These are phyloP conservation scores for Rapana venosa DNA, from an alignment of 2,888 invertebrate species.

Conservation along the genomic window DNA sequence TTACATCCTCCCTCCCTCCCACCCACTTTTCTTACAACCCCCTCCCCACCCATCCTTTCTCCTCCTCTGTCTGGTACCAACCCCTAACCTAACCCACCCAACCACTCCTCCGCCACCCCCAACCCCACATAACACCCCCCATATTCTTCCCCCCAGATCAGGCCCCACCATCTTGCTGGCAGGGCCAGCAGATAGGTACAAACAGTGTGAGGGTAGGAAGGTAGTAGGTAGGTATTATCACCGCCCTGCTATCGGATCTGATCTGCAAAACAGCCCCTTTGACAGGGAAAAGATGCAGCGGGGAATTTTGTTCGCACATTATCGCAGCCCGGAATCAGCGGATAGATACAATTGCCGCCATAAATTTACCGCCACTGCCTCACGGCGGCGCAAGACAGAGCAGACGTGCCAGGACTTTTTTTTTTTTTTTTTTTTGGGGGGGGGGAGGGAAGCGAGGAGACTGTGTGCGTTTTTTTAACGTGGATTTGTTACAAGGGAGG, in stretches of 20 bases:
- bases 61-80: background rate
- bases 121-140: no score
- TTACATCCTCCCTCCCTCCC: background rate
- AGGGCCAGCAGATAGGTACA: background rate
- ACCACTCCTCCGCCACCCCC: no score
- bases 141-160: background rate
- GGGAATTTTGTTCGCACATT: constrained; percentile 43
- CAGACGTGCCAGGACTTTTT: background rate
- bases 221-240: no score
- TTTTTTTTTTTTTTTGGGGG: no score
- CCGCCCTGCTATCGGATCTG: constrained; percentile 26
- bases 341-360: constrained; percentile 42
- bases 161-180: constrained; percentile 15
- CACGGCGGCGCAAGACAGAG: background rate
- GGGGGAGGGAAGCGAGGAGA: background rate
- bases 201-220: no score
- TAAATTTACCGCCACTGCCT: constrained; percentile 20
- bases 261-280: constrained; percentile 39
- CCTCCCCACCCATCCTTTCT: background rate
- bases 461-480: no score
- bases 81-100: no score
- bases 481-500: background rate
- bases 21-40: no score
- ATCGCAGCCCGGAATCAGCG: constrained; percentile 31
- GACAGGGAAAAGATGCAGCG: constrained; percentile 36